Percentiles rank a stretch among this genome's conserved stretches.
These are phyloP conservation scores for Metacarcinus magister DNA, from an alignment of 2,888 invertebrate genomes.

Conservation along the genomic window DNA sequence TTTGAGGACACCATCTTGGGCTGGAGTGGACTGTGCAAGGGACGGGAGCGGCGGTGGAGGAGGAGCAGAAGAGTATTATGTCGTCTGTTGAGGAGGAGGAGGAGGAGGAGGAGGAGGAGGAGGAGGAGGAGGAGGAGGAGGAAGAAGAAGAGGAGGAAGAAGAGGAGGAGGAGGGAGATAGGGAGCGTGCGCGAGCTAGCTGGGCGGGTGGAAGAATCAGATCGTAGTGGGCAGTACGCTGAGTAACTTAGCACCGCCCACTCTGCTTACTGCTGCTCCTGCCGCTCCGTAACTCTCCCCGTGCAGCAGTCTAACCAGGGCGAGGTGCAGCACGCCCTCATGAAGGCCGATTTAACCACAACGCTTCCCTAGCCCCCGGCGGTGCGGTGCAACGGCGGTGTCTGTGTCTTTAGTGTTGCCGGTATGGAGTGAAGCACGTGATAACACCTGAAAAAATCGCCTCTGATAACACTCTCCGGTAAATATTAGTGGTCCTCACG, in stretches of 20 bases:
- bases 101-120: not conserved
- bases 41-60: not conserved
- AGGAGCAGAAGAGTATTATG: not conserved
- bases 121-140: not conserved
- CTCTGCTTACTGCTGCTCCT: not conserved
- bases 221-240: not conserved
- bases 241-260: not conserved
- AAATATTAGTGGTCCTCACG: not conserved
- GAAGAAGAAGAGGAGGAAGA: not conserved
- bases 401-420: not conserved
- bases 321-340: not conserved
- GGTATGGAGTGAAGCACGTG: not conserved
- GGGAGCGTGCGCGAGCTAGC: slow-evolving; percentile 8
- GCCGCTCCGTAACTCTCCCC: not conserved
- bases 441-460: not conserved
- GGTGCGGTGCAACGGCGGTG: not conserved
- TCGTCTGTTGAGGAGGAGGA: not conserved
- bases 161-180: slow-evolving; percentile 1
- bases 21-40: not conserved
- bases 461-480: not conserved
- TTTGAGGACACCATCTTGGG: not conserved
- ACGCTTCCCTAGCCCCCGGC: not conserved
- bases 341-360: not conserved
- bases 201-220: not conserved
- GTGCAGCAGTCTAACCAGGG: not conserved